These are phyloP conservation scores for Halichondria panicea DNA, from an alignment of 37 sponge, comb jelly and placozoan species.

Conservation along the genomic window DNA sequence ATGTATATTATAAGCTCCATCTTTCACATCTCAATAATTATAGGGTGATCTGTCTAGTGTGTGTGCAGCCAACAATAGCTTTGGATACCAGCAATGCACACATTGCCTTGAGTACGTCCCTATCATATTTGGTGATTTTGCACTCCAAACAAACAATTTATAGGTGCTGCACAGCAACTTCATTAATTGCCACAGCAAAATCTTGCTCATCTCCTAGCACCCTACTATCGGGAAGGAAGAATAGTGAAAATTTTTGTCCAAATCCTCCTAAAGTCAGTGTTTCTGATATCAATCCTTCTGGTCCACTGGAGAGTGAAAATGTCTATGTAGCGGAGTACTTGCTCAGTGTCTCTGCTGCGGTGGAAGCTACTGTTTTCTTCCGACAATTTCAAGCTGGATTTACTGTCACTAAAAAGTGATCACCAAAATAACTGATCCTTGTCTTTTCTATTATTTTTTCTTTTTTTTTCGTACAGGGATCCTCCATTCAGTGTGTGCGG, in stretches of 20 bases:
- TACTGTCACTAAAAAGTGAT: conserved; percentile 20
- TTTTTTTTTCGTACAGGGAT: too few species aligned
- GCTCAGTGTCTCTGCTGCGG: conserved; percentile 1
- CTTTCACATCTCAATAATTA: neutral
- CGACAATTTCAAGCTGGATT: conserved; percentile 41
- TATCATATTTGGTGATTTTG: neutral
- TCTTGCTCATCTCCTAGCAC: conserved; percentile 3
- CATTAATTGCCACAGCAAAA: too few species aligned
- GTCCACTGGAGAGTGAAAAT: conserved; percentile 34
- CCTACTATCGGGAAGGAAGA: neutral
- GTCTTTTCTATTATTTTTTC: too few species aligned
- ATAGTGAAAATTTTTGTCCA: conserved; percentile 46
- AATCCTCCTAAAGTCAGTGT: conserved; percentile 36
- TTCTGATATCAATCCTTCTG: neutral
- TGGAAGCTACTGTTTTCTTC: conserved; percentile 29
- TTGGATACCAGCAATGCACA: conserved; percentile 37
- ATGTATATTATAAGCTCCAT: neutral
- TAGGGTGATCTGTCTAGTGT: neutral
- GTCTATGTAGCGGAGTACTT: conserved; percentile 63
- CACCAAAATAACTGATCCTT: neutral
- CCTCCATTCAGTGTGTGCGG: conserved; percentile 41
- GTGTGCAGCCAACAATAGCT: conserved; percentile 2
- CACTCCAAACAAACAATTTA: neutral
- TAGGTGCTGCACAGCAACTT: conserved; percentile 36
- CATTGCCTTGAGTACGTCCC: conserved; percentile 40